Base-by-base conservation (phyloP, 2,888 invertebrate species). In the Hylaea fasciaria region DNA sequence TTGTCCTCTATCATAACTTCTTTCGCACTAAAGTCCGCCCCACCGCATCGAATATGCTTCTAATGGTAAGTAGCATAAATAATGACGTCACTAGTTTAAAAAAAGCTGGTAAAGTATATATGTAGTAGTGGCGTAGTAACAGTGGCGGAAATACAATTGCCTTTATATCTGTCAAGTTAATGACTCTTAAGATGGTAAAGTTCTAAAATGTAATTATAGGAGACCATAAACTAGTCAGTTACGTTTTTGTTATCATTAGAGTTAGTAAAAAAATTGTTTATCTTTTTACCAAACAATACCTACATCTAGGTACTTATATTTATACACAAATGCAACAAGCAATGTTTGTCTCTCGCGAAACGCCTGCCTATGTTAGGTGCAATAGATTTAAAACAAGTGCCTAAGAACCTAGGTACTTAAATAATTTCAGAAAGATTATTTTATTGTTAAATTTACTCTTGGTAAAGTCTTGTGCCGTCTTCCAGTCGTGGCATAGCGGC, bases 41-140 rank as follows among this genome's bases (percentile, higher is more conserved):
- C 0, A 88, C 94, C 37, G 96, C 96, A 13, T 93, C 96, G n/a
- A 96, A 97, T 82, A 97, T 97, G 96, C 87, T 96, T 22, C 86
- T 93, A 72, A 95, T 97, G 96, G 96, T 96, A 86, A 88, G 83
- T 29, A 12, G 14, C 4, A 3, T 37, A 5, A n/a, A 10, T 4
- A 12, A 37, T 37, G 37, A 37, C 14, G 35, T n/a, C 14, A 32
- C 22, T 22, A 32, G 32, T 32, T 28, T 28, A 28, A 5, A 28
- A 28, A 7, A 7, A 28, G 7, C 28, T n/a, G n/a, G n/a, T n/a
- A n/a, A n/a, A n/a, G n/a, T n/a, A n/a, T n/a, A n/a, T n/a, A n/a
- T n/a, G n/a, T n/a, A n/a, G 5, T 5, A 22, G 5, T 22, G 22
- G 22, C 5, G 22, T 3, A 32, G 9, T 32, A 8, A 1, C 32